phyloP scores from a whole-genome alignment of 1,140 invertebrate species.

The Drosophila orena region DNA sequence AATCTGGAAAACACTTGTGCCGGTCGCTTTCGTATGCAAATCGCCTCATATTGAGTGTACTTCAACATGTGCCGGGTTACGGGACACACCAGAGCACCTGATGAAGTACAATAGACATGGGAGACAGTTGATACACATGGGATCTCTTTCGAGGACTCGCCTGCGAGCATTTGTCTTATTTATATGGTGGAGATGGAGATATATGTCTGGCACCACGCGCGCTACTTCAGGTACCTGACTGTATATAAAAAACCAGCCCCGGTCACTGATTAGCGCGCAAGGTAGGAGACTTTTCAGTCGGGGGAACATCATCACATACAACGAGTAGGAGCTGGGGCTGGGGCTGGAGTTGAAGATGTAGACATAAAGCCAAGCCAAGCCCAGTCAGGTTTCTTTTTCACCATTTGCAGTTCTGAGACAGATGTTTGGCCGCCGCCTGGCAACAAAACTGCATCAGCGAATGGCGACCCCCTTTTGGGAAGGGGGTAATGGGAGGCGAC shows the following conservation, averaged over 20 bases:
- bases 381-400: constrained; percentile 46
- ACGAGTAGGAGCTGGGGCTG: not conserved
- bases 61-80: constrained; percentile 97
- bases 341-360: constrained; percentile 24
- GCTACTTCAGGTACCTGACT: constrained; percentile 99
- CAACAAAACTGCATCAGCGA: constrained; percentile 36
- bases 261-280: constrained; percentile 91
- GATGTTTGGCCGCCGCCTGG: constrained; percentile 59
- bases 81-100: constrained; percentile 96
- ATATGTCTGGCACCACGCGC: constrained; percentile 89
- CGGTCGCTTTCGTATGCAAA: constrained; percentile 23
- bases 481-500: constrained; percentile 66
- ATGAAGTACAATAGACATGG: constrained; percentile 99
- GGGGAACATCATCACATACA: constrained; percentile 15
- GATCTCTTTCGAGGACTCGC: constrained; percentile 13
- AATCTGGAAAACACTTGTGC: not conserved
- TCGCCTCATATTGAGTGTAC: constrained; percentile 91
- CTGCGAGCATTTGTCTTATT: not conserved
- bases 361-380: constrained; percentile 71
- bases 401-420: constrained; percentile 30
- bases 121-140: constrained; percentile 83
- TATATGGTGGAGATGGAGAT: constrained; percentile 31
- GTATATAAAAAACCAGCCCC: constrained; percentile 87
- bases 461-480: constrained; percentile 32
- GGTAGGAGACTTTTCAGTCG: constrained; percentile 74